Percentiles rank a stretch among this genome's conserved stretches.
phyloP scores from a whole-genome alignment of 2,888 invertebrate species.

The Stenodera caucasica region DNA sequence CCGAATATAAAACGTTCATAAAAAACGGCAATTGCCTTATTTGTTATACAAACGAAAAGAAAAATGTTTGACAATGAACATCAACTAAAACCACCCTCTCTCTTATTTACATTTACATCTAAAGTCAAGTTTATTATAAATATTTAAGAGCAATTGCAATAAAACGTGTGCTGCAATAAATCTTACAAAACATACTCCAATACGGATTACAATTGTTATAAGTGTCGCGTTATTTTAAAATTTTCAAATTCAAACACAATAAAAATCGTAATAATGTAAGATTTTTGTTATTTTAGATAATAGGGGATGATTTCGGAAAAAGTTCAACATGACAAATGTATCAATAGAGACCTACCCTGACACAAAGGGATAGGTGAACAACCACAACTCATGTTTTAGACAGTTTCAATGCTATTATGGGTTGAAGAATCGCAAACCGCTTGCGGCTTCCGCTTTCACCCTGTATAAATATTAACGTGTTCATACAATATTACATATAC shows the following conservation, averaged over 20 bases:
- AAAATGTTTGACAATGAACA: conserved; percentile 20
- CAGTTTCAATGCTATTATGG: conserved; percentile 32
- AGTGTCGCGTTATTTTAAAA: conserved; percentile 14
- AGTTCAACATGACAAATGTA: conserved; percentile 36
- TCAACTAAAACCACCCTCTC: conserved; percentile 9
- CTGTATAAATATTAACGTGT: conserved; percentile 29
- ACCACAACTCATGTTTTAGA: conserved; percentile 33
- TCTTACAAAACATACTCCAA: conserved; percentile 22
- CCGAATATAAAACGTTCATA: conserved; percentile 15
- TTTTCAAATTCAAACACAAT: background rate
- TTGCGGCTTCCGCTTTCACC: conserved; percentile 24
- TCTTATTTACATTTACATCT: conserved; percentile 29
- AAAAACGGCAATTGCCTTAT: conserved; percentile 8
- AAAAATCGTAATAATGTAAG: background rate
- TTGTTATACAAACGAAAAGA: conserved; percentile 11
- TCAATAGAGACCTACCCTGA: conserved; percentile 32
- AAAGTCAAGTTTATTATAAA: conserved; percentile 27
- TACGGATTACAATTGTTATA: conserved; percentile 23
- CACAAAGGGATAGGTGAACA: conserved; percentile 28
- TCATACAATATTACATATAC: no score
- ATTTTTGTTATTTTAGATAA: background rate
- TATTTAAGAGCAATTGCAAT: conserved; percentile 29
- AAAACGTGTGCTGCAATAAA: conserved; percentile 28
- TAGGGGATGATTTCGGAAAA: background rate
- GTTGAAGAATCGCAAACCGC: conserved; percentile 31